Base-by-base conservation (phyloP, 2,113 vertebrate genomes). In the Nibea coibor region DNA sequence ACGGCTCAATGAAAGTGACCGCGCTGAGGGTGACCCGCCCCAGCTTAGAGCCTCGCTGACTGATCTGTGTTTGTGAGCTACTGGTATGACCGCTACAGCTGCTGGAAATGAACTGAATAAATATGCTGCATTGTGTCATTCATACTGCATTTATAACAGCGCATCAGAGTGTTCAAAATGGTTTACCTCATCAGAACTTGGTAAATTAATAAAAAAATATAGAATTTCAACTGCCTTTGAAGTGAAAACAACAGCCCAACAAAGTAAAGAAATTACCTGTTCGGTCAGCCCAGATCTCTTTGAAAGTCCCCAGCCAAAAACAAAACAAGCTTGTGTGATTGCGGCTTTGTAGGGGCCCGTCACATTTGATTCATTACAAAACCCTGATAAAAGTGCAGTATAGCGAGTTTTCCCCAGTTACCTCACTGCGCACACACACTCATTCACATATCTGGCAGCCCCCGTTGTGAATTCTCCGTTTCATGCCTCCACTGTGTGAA, bases 1-100 rank as follows among this genome's bases (percentile, higher is more conserved):
- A 10, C 35, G 57, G 84, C 90, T 89, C 86, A 87, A 39, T 85
- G 87, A 92, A 87, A 91, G 90, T 90, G 91, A 72, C 77, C 28
- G 28, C 57, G 79, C 22, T 82, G 69, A 78, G 67, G 62, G 54
- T 78, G 87, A 83, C 83, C 87, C n/a, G 10, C 59, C 83, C 75
- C 22, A 45, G 76, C 19, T 91, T 78, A 87, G 75, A 82, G 72
- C 20, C 79, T 22, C 15, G 83, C 80, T 88, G 91, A 94, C 65
- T 82, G 93, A 94, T 92, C 24, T 53, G 71, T 82, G 86, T 88
- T 59, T 70, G 43, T 70, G 63, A 80, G 84, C 82, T 61, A 42
- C 83, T 82, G 63, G 50, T 62, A 26, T 80, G 64, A 82, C 54
- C 63, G 64, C n/a, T 50, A 28, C 8, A n/a, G 50, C 63, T 76